Conservation (phyloP, 1,140 invertebrate genomes). For the Neuroterus valhalla region DNA sequence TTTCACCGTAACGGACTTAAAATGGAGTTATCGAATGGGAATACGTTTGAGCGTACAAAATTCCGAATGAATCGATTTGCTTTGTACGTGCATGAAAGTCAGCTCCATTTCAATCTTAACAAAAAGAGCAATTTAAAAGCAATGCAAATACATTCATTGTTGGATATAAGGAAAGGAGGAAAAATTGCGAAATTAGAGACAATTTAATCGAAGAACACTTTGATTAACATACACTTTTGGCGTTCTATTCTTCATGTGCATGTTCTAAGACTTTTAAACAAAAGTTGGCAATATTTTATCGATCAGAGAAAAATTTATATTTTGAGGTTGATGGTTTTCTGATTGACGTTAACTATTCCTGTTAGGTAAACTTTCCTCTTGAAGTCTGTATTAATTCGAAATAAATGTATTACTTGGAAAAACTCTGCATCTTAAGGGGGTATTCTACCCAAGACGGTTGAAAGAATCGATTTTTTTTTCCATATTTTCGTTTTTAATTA, state of each 20-base stretch:
- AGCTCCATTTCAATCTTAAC: conserved; percentile 25
- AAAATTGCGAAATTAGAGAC: background rate
- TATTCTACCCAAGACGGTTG: no score
- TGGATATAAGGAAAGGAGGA: background rate
- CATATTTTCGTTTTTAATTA: no score
- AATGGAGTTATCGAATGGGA: conserved; percentile 26
- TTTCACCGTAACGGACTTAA: conserved; percentile 11
- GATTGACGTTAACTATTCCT: no score
- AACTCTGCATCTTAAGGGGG: no score
- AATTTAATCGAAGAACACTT: background rate
- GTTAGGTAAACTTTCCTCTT: no score
- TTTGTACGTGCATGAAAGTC: conserved; percentile 15
- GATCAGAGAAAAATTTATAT: no score
- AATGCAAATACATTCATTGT: conserved; percentile 16
- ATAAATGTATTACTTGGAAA: no score
- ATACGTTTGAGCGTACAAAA: conserved; percentile 13
- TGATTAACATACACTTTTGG: background rate
- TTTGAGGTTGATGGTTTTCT: no score
- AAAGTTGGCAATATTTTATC: no score
- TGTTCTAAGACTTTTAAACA: no score
- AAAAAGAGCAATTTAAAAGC: conserved; percentile 22
- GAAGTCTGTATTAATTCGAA: no score
- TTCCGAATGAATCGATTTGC: conserved; percentile 23
- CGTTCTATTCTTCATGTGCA: background rate
- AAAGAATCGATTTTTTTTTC: no score